These are phyloP conservation scores for Philypnodon macrostomus DNA, from an alignment of 2,797 vertebrate genomes.

Conservation along the genomic window DNA sequence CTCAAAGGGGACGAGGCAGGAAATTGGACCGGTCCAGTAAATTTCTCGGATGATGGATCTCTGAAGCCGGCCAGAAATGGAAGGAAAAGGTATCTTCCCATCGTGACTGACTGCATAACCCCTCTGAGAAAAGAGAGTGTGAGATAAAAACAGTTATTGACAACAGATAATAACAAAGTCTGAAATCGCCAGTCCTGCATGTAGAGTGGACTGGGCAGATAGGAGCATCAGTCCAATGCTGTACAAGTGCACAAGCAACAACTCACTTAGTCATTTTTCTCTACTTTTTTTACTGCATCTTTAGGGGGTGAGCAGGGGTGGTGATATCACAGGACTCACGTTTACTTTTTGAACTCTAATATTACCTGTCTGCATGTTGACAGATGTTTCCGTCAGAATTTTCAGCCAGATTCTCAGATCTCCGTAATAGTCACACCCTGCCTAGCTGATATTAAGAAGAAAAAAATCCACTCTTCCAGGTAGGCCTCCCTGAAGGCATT, in stretches of 20 bases:
- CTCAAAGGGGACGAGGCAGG: conserved; percentile 95
- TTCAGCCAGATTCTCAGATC: conserved; percentile 80
- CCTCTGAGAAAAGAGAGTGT: conserved; percentile 65
- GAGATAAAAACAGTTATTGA: conserved; percentile 44
- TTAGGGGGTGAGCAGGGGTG: conserved; percentile 50
- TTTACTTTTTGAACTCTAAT: conserved; percentile 76
- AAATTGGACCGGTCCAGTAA: conserved; percentile 97
- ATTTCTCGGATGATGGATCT: conserved; percentile 93
- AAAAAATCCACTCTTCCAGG: conserved; percentile 80
- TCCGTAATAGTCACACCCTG: conserved; percentile 82
- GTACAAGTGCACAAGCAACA: conserved; percentile 37
- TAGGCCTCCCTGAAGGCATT: conserved; percentile 81
- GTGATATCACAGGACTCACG: conserved; percentile 46
- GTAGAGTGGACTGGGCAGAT: conserved; percentile 70
- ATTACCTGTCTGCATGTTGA: conserved; percentile 84
- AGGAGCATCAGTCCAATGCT: conserved; percentile 45
- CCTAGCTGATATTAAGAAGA: conserved; percentile 84
- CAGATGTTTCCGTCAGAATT: conserved; percentile 85
- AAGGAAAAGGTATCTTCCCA: conserved; percentile 93
- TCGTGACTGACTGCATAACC: conserved; percentile 74
- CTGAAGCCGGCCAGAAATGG: conserved; percentile 91
- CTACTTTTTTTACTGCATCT: conserved; percentile 42
- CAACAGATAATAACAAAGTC: conserved; percentile 47
- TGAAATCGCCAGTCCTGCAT: conserved; percentile 75
- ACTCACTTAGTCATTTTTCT: conserved; percentile 41